A percentile compares a stretch with the other conserved stretches of the same genome.
Evolutionary conservation across 2,888 invertebrate species (phyloP).

Genomic region (Lasioglossum calceatum): DNA sequence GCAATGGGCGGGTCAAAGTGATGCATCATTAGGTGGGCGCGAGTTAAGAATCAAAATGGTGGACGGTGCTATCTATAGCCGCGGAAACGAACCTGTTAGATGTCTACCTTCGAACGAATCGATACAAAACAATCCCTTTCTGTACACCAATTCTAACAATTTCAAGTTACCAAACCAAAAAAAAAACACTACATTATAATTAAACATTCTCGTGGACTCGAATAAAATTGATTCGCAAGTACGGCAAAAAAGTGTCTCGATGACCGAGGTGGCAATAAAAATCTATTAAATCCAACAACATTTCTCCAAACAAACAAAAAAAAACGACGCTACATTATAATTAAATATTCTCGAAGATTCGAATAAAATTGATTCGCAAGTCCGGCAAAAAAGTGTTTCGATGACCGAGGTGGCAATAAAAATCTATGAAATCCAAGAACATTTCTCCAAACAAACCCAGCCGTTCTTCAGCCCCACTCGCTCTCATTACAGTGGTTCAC

Average conservation of each 20-base stretch:
- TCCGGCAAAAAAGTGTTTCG: no score
- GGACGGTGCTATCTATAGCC: neutral
- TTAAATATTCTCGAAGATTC: no score
- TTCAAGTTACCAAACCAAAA: neutral
- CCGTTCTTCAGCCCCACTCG: neutral
- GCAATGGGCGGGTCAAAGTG: conserved; percentile 11
- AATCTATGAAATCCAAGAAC: neutral
- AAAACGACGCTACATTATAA: no score
- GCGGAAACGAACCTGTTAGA: neutral
- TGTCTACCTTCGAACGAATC: neutral
- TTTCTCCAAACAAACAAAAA: neutral
- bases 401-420: neutral
- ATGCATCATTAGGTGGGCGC: conserved; percentile 8
- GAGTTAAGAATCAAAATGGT: conserved; percentile 13
- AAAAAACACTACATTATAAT: neutral
- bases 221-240: no score
- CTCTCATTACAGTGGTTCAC: neutral
- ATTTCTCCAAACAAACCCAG: neutral
- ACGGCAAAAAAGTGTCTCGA: no score
- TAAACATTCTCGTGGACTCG: no score
- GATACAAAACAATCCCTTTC: neutral
- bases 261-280: neutral
- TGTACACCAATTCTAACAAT: neutral
- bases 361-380: no score
- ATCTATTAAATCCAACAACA: neutral